Percentiles rank a stretch among this genome's conserved stretches.
Conservation (phyloP, 2,888 invertebrate genomes). For the Lutraria lutraria region DNA sequence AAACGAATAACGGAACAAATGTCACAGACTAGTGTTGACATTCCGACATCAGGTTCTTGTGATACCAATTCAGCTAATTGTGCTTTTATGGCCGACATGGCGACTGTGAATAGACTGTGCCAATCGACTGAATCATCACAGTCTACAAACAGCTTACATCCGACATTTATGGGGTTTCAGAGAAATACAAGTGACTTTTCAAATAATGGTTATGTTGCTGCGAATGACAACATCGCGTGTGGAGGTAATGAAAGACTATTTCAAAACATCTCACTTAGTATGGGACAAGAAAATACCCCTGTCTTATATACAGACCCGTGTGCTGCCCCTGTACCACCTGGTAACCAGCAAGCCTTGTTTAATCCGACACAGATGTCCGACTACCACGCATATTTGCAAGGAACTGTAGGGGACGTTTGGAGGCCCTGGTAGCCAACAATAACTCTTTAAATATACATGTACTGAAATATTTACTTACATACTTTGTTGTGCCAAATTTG, state of each 20-base stretch:
- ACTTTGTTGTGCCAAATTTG: background rate
- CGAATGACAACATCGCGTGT: background rate
- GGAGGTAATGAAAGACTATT: background rate
- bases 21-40: background rate
- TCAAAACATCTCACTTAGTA: background rate
- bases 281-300: background rate
- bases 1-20: constrained; percentile 24
- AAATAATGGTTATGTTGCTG: background rate
- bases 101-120: background rate
- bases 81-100: background rate
- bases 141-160: background rate
- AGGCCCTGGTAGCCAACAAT: constrained; percentile 6
- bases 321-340: background rate
- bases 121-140: background rate
- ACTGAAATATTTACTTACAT: background rate
- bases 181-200: background rate
- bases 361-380: background rate
- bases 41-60: background rate
- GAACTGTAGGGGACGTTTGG: background rate
- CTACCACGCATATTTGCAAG: background rate
- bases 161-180: background rate
- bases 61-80: background rate
- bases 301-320: background rate
- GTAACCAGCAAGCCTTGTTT: background rate
- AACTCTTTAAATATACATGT: background rate